A percentile compares a stretch with the other conserved stretches of the same genome.
Evolutionary conservation across 2,113 vertebrate species (phyloP).

Genomic region (Anser brachyrhynchus): DNA sequence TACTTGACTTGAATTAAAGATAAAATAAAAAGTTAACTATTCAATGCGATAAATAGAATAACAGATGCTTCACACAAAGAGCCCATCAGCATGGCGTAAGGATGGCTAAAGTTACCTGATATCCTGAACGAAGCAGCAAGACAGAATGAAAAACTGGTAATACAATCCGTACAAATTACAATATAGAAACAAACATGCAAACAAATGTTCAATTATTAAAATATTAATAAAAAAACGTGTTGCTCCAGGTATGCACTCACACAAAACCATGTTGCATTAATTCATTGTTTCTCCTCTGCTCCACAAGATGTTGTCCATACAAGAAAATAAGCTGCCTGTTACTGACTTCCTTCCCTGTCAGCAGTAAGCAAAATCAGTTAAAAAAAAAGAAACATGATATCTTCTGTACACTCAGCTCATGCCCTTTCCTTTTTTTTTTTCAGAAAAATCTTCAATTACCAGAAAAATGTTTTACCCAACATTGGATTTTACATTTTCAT

Average conservation of each 20-base stretch:
- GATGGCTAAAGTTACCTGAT: background rate
- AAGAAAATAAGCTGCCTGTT: conserved; percentile 13
- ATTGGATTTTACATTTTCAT: conserved; percentile 25
- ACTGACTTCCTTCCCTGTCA: background rate
- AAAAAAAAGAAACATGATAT: background rate
- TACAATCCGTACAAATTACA: background rate
- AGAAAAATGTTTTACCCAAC: background rate
- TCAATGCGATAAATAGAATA: background rate
- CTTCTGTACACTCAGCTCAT: background rate
- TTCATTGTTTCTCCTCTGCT: background rate
- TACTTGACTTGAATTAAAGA: background rate
- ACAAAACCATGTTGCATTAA: background rate
- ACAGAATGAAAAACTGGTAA: background rate
- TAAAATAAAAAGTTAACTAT: background rate
- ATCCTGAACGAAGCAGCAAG: background rate
- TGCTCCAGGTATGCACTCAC: background rate
- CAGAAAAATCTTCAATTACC: background rate
- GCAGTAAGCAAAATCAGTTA: background rate
- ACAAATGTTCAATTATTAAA: background rate
- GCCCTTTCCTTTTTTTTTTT: no score
- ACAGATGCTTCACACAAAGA: background rate
- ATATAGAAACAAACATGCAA: background rate
- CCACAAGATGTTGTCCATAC: background rate
- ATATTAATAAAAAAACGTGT: background rate
- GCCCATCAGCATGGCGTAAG: rapidly evolving